Evolutionary conservation across 1,140 invertebrate species (phyloP).

Genomic region (Meloidogyne exigua): DNA sequence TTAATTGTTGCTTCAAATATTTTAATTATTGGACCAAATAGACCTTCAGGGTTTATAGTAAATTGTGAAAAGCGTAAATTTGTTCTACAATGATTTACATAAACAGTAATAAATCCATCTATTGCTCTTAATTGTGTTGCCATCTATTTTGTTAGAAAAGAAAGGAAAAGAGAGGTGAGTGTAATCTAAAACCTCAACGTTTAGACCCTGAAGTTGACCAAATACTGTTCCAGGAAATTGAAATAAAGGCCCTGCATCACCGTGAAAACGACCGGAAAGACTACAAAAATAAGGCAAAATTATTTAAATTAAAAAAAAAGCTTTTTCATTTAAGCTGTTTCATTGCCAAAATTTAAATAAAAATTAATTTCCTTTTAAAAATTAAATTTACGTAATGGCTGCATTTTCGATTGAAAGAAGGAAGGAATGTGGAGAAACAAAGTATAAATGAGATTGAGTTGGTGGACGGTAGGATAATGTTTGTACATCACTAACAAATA

Average conservation of each 20-base stretch:
- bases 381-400: slow-evolving; percentile 52
- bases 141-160: slow-evolving; percentile 20
- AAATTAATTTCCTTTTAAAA: background rate
- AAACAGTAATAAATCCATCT: slow-evolving; percentile 56
- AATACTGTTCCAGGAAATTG: slow-evolving; percentile 41
- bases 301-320: background rate
- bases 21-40: slow-evolving; percentile 56
- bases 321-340: background rate
- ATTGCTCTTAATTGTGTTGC: slow-evolving; percentile 46
- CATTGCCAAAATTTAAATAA: background rate
- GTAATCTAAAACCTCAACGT: slow-evolving; percentile 34
- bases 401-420: slow-evolving; percentile 55
- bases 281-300: too few species aligned
- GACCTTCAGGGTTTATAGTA: slow-evolving; percentile 55
- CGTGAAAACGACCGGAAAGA: slow-evolving; percentile 51
- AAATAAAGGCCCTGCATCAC: slow-evolving; percentile 51
- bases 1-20: slow-evolving; percentile 61
- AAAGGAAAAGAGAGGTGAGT: background rate
- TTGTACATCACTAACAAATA: slow-evolving; percentile 52
- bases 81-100: slow-evolving; percentile 57
- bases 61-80: slow-evolving; percentile 55
- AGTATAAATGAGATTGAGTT: slow-evolving; percentile 48
- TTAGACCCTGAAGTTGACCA: slow-evolving; percentile 49
- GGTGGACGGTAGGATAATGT: slow-evolving; percentile 57
- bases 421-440: slow-evolving; percentile 50